Base-by-base conservation (phyloP, 1,140 invertebrate species). In the Marisa cornuarietis region DNA sequence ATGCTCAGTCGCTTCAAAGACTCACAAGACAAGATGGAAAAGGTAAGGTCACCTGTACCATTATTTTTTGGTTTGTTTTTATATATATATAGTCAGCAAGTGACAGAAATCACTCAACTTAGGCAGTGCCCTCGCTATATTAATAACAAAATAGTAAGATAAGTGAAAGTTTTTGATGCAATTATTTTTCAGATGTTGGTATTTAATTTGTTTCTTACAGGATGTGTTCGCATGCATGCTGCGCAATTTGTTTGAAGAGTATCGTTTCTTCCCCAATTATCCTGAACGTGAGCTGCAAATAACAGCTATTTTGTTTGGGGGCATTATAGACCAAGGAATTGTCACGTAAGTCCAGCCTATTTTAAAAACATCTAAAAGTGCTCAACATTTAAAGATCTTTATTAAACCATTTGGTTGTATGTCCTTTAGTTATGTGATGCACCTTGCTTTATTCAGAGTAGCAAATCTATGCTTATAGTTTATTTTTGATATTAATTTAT, bases 191-290 rank as follows among this genome's bases (percentile, higher is more conserved):
- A 0, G 31, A 42, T 42, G 31, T 0, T 42, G 31, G 31, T 42
- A 42, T 6, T 42, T 2, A 42, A 74, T 71, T 78, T 78, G 73
- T 69, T 78, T 78, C 74, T 78, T 84, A 58, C 87, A 93, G 91
- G 94, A 95, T 87, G 96, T 99, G 0, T 99, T 98, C 89, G 94
- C 94, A n/a, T 99, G 98, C 88, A 99, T 99, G 96, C 91, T 99
- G 71, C 93, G 97, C 51, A 99, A 99, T 91, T 93, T 99, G 8
- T 99, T 99, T 91, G 98, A 99, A 91, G 98, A 99, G 90, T 99
- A 99, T 90, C 94, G 95, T 85, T 99, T 99, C 90, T 99, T 99
- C 88, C 96, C 97, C 4, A 97, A 99, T 89, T 99, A 99, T 92
- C 98, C 98, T 0, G 98, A 99, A 81, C 96, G 98, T 91, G 98